Conservation (phyloP, 2,888 invertebrate genomes). For the Lasiommata megera region DNA sequence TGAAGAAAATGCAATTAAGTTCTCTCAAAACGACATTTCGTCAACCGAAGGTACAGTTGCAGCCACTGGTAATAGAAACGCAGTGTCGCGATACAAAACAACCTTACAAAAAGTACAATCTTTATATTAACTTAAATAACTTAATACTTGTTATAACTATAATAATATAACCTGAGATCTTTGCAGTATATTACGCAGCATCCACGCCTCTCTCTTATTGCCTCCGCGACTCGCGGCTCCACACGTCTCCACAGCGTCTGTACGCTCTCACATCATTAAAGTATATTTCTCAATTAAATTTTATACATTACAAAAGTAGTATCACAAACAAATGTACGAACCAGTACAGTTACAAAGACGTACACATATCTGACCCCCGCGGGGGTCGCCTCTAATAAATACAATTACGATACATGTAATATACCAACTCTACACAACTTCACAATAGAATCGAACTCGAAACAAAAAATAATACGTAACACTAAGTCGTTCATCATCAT, state of each 20-base stretch:
- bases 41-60: constrained; percentile 53
- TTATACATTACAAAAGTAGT: constrained; percentile 82
- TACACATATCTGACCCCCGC: constrained; percentile 63
- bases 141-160: constrained; percentile 80
- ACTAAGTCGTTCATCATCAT: constrained; percentile 66
- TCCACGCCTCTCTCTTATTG: constrained; percentile 45
- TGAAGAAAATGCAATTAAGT: constrained; percentile 69
- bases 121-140: constrained; percentile 81
- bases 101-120: constrained; percentile 76
- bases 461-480: constrained; percentile 76
- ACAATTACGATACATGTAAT: constrained; percentile 72
- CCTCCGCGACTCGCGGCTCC: constrained; percentile 39
- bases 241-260: constrained; percentile 37
- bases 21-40: constrained; percentile 46
- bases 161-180: constrained; percentile 80
- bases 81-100: constrained; percentile 64
- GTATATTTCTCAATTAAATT: constrained; percentile 73
- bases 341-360: constrained; percentile 78
- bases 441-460: constrained; percentile 77
- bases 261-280: constrained; percentile 68
- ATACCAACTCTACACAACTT: constrained; percentile 74
- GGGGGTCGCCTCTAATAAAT: constrained; percentile 75
- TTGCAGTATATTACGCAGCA: constrained; percentile 57
- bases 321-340: constrained; percentile 82
- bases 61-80: constrained; percentile 59